Conservation (phyloP, 2,113 vertebrate genomes). For the Gorilla gorilla region DNA sequence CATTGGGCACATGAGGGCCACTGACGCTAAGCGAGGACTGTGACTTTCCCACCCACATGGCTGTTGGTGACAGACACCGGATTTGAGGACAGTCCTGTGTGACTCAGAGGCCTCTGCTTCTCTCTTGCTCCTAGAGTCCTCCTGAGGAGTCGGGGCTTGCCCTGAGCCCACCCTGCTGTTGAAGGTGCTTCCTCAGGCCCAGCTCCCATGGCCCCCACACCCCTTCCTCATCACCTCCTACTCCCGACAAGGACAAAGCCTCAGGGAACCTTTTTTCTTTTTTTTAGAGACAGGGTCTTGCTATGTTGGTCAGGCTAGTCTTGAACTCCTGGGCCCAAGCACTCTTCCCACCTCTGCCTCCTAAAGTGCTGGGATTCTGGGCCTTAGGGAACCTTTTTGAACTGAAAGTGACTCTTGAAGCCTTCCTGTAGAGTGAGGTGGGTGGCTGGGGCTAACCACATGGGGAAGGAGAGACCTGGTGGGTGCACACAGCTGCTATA, state of each 20-base stretch:
- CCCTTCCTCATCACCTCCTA: not conserved
- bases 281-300: too few species aligned
- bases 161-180: not conserved
- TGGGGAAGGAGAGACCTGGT: not conserved
- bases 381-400: not conserved
- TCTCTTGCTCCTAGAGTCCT: not conserved
- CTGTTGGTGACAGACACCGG: not conserved
- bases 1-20: not conserved
- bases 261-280: not conserved
- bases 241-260: not conserved
- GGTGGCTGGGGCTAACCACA: not conserved
- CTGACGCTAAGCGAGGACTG: not conserved
- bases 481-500: not conserved
- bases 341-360: too few species aligned
- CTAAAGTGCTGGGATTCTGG: too few species aligned
- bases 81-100: not conserved
- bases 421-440: not conserved
- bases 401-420: not conserved
- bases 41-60: not conserved
- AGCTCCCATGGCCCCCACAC: not conserved
- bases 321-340: too few species aligned
- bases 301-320: too few species aligned
- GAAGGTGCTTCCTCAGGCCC: not conserved
- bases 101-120: not conserved
- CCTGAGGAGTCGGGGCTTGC: not conserved